phyloP scores from a whole-genome alignment of 2,113 vertebrate species.

The Budorcas taxicolor region DNA sequence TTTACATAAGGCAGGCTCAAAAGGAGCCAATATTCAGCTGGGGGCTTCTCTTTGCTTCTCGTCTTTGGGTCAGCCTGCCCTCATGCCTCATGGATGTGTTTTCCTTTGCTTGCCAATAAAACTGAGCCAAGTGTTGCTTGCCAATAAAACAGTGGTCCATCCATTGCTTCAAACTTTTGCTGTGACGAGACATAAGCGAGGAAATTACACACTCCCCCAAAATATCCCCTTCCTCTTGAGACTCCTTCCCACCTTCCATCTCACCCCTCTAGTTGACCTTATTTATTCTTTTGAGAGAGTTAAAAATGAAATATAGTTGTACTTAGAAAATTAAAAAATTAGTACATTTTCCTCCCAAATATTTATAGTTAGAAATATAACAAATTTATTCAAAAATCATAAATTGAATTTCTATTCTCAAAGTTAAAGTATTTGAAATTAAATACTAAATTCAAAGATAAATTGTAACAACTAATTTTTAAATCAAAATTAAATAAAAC shows the following conservation, averaged over 20 bases:
- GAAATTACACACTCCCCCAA: background rate
- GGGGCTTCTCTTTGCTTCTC: background rate
- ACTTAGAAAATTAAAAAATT: background rate
- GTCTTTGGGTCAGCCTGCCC: background rate
- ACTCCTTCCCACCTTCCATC: background rate
- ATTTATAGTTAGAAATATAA: background rate
- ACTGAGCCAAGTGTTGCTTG: background rate
- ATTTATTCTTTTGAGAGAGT: background rate
- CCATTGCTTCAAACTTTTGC: background rate
- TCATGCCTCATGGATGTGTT: background rate
- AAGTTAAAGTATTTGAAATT: background rate
- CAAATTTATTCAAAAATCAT: background rate
- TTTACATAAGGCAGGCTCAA: background rate
- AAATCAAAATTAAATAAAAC: background rate
- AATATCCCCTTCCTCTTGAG: background rate
- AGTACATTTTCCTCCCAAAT: background rate
- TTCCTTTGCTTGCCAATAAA: background rate
- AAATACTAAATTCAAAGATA: background rate
- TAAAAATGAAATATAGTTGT: background rate
- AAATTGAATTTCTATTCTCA: background rate
- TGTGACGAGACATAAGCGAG: fast-evolving
- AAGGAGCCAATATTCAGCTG: background rate
- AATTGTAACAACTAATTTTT: background rate
- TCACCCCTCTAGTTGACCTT: background rate
- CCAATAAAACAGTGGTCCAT: background rate